Evolutionary conservation across 2,888 invertebrate species (phyloP), one percentile per base, ranked within the genome.

Genomic region (Tachystola acroxantha): DNA sequence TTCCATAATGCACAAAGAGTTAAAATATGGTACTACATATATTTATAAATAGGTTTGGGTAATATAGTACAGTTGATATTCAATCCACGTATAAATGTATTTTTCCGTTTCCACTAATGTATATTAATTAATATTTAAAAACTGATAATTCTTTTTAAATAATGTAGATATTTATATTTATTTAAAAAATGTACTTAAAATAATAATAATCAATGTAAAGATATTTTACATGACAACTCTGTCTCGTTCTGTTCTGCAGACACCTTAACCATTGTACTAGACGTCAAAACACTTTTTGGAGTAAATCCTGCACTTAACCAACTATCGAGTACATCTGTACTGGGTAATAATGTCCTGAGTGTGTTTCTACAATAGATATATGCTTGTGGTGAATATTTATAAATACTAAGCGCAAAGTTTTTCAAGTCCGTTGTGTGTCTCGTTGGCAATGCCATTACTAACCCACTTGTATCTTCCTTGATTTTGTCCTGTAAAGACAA

Each of bases 331-430:
- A 82, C 66, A 30, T 85, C 84, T 3, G 82, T 82, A 51, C 82
- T 75, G 0, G 86, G 86, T 43, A 86, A 53, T 62, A 84, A 62
- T 2, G 86, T 86, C 41, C 86, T 57, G 48, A 86, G 57, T 5
- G 74, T 75, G 55, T 86, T 86, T 40, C 86, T 72, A 37, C 77
- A 64, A 48, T 86, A 86, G 43, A 86, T 75, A 34, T 86, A 86
- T 0, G 85, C 79, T 51, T 86, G 86, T 0, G 86, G 86, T 0
- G 86, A 85, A 46, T 84, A 85, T 48, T 80, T 85, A 48, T 86
- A 86, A 37, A 85, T 70, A 52, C 79, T 82, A 12, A 86, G 53
- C 0, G 85, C 76, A 36, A 86, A 86, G 45, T 81, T 82, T 53
- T 82, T 85, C 39, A 84, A 62, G 38, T 86, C 86, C 6, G 84